A percentile compares a stretch with the other conserved stretches of the same genome.
Evolutionary conservation across 2,113 vertebrate genomes (phyloP).

Genomic region (Rhynchomys soricoides): DNA sequence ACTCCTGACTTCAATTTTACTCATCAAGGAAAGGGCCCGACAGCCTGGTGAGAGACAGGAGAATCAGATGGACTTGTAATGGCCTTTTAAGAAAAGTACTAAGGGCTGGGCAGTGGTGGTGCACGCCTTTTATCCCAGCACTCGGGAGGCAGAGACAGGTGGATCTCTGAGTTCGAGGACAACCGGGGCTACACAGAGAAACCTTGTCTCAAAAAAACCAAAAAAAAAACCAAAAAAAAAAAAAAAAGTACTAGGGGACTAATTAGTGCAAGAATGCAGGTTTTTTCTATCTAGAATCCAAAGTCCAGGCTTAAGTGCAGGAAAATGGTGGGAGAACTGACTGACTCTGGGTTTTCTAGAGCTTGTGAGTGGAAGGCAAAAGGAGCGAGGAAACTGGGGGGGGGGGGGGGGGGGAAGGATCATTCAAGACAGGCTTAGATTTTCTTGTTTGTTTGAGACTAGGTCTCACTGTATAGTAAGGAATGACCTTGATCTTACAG

Average conservation of each 20-base stretch:
- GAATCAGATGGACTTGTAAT: not conserved
- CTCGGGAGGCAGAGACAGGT: no score
- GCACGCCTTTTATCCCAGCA: no score
- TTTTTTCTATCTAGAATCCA: not conserved
- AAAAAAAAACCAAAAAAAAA: no score
- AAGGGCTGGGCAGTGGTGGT: no score
- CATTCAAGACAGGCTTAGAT: not conserved
- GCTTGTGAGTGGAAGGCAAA: not conserved
- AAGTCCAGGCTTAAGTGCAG: not conserved
- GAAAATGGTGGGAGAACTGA: not conserved
- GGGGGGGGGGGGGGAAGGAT: not conserved
- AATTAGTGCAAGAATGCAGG: not conserved
- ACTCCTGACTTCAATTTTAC: slow-evolving; percentile 3
- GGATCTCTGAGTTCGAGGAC: no score
- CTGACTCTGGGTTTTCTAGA: not conserved
- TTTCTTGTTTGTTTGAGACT: not conserved
- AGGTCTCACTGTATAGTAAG: not conserved
- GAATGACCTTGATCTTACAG: no score
- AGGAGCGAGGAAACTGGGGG: no score
- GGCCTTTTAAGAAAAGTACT: not conserved
- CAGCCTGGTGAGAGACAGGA: not conserved
- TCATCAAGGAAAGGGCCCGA: not conserved
- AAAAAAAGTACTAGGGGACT: not conserved
- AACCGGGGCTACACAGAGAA: no score
- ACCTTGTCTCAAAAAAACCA: no score